Base-by-base conservation (phyloP, 1,140 invertebrate genomes). In the Ooceraea biroi region DNA sequence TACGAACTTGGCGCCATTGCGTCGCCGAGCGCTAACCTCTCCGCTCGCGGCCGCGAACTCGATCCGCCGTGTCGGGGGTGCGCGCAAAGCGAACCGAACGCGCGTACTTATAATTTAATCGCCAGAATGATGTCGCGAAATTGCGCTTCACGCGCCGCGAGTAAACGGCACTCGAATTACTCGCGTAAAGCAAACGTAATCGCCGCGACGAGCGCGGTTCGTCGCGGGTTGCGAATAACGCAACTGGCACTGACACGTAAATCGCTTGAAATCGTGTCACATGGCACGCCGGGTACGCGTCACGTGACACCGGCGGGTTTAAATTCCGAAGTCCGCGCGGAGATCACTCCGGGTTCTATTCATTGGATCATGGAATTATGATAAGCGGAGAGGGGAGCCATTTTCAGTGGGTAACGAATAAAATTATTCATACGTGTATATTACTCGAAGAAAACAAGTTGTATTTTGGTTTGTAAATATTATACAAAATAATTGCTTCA, bases 1-100 rank as follows among this genome's bases (percentile, higher is more conserved):
- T 55, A 78, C 19, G 17, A 78, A 78, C 22, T 69, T 78, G 30
- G 63, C 61, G 30, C 48, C 63, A 65, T 55, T n/a, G 25, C n/a
- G 61, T 57, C 1, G 3, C 3, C 48, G 27, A 63, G 44, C 63
- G 12, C 76, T 78, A 78, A 78, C 76, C 76, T 78, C 76, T 78
- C 55, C 48, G 12, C 0, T 30, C 19, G 27, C 14, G 22, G 4
- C 3, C 22, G 25, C 63, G 19, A 57, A 52, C 41, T 76, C 17
- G 19, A 30, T 22, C 57, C 36, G 25, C 61, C 22, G 12, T 22
- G 22, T 57, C 63, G 17, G 12, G 3, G 2, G 46, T 22, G 1
- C 25, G 25, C 27, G 44, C 41, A 25, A 50, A 50, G 12, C 44
- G 44, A 17, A 8, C 8, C 7, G 30, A 41, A 41, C 19, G 19